Conservation (phyloP, 2,888 invertebrate genomes). For the Petrolisthes cinctipes region DNA sequence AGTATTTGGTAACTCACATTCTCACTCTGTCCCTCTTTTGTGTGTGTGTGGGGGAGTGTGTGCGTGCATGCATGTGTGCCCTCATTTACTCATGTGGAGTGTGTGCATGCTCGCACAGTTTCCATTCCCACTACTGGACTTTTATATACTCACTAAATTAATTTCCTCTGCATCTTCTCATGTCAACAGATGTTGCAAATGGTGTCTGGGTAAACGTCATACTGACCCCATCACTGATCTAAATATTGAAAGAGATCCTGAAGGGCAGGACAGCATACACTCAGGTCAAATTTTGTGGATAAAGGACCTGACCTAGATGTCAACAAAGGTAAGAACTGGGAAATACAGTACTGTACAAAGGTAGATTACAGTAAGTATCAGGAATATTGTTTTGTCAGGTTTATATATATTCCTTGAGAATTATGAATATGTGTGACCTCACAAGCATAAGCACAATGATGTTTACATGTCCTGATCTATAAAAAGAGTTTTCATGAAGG, state of each 20-base stretch:
- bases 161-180: neutral
- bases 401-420: too few species aligned
- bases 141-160: neutral
- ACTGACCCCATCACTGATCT: constrained; percentile 59
- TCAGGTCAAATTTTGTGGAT: constrained; percentile 99
- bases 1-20: too few species aligned
- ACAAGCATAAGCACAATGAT: too few species aligned
- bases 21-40: neutral
- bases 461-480: too few species aligned
- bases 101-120: neutral
- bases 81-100: neutral
- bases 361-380: too few species aligned
- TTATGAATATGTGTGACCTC: too few species aligned
- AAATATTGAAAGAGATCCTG: constrained; percentile 55
- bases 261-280: constrained; percentile 69
- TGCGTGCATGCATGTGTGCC: neutral
- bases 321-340: constrained; percentile 71
- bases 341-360: neutral
- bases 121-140: neutral
- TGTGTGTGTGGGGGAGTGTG: neutral
- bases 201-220: constrained; percentile 66
- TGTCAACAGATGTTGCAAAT: constrained; percentile 43
- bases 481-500: too few species aligned
- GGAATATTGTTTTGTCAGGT: too few species aligned
- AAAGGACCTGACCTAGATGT: constrained; percentile 88